phyloP scores from a whole-genome alignment of 2,113 vertebrate genomes.

The Phodopus roborovskii region DNA sequence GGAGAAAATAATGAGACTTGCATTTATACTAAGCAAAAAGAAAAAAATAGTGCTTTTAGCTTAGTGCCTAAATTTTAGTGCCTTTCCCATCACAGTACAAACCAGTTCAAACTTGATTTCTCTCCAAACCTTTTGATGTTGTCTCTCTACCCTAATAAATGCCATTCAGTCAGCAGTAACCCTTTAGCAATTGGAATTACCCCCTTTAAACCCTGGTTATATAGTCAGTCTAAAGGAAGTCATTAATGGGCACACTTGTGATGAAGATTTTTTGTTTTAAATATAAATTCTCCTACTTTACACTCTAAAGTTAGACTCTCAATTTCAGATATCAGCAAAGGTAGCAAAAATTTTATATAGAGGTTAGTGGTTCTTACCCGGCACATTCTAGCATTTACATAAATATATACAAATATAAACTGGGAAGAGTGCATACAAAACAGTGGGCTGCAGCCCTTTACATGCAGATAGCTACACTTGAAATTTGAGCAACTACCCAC shows the following conservation, averaged over 20 bases:
- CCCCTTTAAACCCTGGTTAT: not conserved
- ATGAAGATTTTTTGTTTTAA: not conserved
- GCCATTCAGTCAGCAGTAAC: not conserved
- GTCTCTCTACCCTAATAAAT: not conserved
- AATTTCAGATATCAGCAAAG: not conserved
- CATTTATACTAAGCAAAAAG: not conserved
- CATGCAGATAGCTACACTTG: not conserved
- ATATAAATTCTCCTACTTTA: not conserved
- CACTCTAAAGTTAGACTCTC: not conserved
- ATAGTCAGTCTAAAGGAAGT: slow-evolving; percentile 1
- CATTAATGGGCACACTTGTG: not conserved
- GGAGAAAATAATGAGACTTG: not conserved
- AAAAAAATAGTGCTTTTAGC: not conserved
- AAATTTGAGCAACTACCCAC: too few species aligned
- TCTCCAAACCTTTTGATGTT: not conserved
- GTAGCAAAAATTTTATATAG: not conserved
- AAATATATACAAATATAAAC: not conserved
- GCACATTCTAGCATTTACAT: not conserved
- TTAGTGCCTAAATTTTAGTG: not conserved
- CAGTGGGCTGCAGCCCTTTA: not conserved
- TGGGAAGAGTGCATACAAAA: slow-evolving; percentile 26
- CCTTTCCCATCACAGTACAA: not conserved
- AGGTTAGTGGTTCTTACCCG: not conserved
- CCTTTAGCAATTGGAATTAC: not conserved
- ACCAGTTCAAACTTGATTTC: not conserved